Conservation (phyloP, 2,113 vertebrate genomes). For the Thomomys bottae region DNA sequence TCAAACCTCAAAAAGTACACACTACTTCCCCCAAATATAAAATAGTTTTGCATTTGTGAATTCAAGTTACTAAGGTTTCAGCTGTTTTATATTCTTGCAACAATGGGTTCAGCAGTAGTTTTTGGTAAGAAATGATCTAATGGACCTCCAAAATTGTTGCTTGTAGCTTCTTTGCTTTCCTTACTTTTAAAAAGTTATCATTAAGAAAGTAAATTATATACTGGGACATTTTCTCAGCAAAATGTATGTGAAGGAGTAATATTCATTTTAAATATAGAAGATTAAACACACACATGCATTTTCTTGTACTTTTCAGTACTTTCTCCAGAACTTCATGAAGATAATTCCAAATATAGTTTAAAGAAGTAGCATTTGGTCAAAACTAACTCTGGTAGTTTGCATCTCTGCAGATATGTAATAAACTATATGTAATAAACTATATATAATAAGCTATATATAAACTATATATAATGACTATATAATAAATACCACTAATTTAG, state of each 20-base stretch:
- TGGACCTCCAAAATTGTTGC: neutral
- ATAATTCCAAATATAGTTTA: neutral
- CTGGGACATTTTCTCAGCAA: neutral
- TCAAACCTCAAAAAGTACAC: no score
- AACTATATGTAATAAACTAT: no score
- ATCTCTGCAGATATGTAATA: no score
- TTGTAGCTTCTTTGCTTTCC: neutral
- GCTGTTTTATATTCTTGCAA: neutral
- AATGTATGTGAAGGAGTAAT: conserved; percentile 2
- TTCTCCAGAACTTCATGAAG: conserved; percentile 16
- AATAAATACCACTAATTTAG: no score
- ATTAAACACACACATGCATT: neutral
- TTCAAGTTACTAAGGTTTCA: conserved; percentile 33
- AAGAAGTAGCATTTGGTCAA: no score
- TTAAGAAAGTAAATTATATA: conserved; percentile 22
- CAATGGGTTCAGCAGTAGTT: neutral
- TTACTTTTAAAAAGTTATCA: conserved; percentile 16
- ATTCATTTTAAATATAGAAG: neutral
- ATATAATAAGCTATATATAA: no score
- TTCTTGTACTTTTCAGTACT: conserved; percentile 5
- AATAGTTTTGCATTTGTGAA: neutral
- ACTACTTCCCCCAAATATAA: no score
- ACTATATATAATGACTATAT: no score
- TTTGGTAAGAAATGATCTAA: conserved; percentile 22
- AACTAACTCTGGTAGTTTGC: no score